A percentile compares a stretch with the other conserved stretches of the same genome.
phyloP scores from a whole-genome alignment of 2,113 vertebrate species.

The Cephalopterus ornatus region DNA sequence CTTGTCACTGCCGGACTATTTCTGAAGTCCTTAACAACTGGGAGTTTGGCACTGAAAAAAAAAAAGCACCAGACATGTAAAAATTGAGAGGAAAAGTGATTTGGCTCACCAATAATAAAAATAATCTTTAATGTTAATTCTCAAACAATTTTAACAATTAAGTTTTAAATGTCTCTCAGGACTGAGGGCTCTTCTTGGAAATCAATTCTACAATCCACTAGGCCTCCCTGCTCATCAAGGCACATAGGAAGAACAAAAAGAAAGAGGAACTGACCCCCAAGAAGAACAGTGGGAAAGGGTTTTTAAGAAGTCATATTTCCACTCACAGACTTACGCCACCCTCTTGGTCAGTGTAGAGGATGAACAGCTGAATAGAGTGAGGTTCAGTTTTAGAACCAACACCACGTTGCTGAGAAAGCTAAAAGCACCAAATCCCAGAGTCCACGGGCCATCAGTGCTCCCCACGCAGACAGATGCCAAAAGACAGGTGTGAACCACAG shows the following conservation, averaged over 20 bases:
- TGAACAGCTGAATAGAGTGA: neutral
- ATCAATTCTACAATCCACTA: neutral
- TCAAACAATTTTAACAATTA: neutral
- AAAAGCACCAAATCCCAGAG: neutral
- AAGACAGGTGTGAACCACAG: neutral
- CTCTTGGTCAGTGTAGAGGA: neutral
- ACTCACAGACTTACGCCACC: fast-evolving
- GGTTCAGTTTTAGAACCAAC: neutral
- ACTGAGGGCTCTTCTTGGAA: neutral
- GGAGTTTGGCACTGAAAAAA: neutral
- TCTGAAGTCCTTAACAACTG: neutral
- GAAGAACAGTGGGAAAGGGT: neutral
- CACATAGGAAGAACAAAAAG: neutral
- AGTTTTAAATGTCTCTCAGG: neutral
- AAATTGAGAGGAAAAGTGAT: neutral
- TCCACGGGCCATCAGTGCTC: neutral
- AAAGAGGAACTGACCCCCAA: neutral
- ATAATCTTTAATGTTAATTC: neutral
- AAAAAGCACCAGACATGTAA: neutral
- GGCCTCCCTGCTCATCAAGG: neutral
- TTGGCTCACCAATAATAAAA: neutral
- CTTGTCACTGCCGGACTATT: neutral
- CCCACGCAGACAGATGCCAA: fast-evolving
- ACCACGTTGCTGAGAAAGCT: neutral
- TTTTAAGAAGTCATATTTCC: neutral